phyloP scores from a whole-genome alignment of 1,140 invertebrate genomes.

The Himalopsyche phryganea region DNA sequence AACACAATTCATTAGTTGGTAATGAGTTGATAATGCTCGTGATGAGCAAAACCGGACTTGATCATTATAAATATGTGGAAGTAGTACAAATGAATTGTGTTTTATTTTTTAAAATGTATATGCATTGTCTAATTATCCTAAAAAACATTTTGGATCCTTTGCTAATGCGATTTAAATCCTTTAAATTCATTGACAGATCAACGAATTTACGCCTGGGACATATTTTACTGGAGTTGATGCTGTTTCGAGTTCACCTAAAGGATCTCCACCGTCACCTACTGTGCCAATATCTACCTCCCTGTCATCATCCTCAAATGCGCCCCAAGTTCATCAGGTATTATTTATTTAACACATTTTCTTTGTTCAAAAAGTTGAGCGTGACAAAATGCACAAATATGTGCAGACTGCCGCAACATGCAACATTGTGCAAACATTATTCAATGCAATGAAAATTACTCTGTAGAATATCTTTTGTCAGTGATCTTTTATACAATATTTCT shows the following conservation, averaged over 20 bases:
- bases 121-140: no score
- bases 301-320: constrained; percentile 41
- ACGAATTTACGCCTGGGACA: constrained; percentile 22
- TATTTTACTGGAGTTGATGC: constrained; percentile 15
- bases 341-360: neutral
- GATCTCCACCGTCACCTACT: constrained; percentile 33
- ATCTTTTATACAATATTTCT: no score
- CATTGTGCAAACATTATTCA: neutral
- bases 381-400: constrained; percentile 30
- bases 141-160: no score
- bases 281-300: constrained; percentile 3
- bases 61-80: no score
- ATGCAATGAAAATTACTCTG: no score
- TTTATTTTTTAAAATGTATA: no score
- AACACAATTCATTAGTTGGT: no score
- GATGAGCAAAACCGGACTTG: no score
- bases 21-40: no score
- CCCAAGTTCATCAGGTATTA: constrained; percentile 49
- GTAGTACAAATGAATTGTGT: no score
- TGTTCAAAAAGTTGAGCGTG: constrained; percentile 39
- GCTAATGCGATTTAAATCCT: no score
- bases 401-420: neutral
- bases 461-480: no score
- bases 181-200: neutral
- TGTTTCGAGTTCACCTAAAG: constrained; percentile 35